Percentiles rank a stretch among this genome's conserved stretches.
Evolutionary conservation across 2,888 invertebrate species (phyloP).

Genomic region (Synergus laeviventris): DNA sequence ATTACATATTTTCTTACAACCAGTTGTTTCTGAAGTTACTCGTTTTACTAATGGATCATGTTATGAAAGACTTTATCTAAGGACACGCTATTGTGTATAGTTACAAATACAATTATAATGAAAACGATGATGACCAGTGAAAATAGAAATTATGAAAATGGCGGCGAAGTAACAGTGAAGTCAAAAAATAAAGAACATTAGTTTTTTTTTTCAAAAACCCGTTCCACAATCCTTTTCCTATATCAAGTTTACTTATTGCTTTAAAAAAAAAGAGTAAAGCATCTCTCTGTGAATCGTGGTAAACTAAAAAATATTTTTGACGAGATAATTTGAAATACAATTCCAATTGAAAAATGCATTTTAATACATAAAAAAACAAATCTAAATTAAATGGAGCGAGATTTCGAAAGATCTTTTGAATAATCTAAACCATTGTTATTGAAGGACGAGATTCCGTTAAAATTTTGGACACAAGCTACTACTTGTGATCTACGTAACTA

Average conservation of each 20-base stretch:
- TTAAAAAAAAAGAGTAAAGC: neutral
- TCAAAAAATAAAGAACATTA: constrained; percentile 1
- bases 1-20: constrained; percentile 23
- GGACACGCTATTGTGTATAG: constrained; percentile 25
- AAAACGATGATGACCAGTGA: constrained; percentile 8
- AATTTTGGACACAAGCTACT: constrained; percentile 6
- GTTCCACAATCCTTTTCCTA: constrained; percentile 6
- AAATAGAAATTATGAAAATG: constrained; percentile 10
- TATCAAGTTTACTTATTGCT: neutral
- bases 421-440: neutral
- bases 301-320: neutral
- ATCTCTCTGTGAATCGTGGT: neutral
- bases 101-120: constrained; percentile 31
- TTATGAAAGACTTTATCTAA: constrained; percentile 20
- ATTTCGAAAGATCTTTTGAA: neutral
- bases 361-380: too few species aligned
- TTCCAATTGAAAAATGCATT: neutral
- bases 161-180: neutral
- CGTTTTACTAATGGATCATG: constrained; percentile 9
- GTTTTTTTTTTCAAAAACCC: neutral
- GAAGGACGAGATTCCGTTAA: neutral
- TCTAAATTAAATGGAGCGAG: neutral
- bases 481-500: constrained; percentile 17
- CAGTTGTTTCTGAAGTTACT: constrained; percentile 7
- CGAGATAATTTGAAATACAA: neutral